Conservation (phyloP, 2,797 vertebrate species). For the Salmo trutta region DNA sequence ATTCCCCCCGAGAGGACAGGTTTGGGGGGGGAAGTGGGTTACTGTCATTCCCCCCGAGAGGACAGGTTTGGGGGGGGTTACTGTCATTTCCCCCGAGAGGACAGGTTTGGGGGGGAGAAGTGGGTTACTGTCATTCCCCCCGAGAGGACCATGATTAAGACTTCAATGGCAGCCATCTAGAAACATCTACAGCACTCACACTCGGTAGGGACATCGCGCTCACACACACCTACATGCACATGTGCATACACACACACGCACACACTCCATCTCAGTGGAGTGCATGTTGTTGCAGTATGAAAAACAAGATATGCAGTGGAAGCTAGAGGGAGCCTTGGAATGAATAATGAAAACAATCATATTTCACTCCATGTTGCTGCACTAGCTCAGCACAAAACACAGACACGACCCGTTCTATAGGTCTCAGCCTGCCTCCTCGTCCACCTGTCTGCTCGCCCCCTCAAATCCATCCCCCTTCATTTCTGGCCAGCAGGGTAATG, state of each 20-base stretch:
- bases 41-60: no score
- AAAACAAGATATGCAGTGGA: background rate
- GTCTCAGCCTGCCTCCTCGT: conserved; percentile 45
- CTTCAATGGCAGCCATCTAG: conserved; percentile 73
- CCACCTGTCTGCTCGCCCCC: conserved; percentile 31
- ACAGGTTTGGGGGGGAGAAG: no score
- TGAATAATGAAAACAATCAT: conserved; percentile 17
- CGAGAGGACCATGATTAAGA: conserved; percentile 67
- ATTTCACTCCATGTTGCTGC: conserved; percentile 44
- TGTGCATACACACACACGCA: conserved; percentile 28
- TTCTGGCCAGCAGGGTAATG: conserved; percentile 67
- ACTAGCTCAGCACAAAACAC: conserved; percentile 25
- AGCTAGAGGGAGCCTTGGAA: conserved; percentile 1
- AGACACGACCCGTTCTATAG: conserved; percentile 16
- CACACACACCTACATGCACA: conserved; percentile 40
- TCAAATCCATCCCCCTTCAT: conserved; percentile 59
- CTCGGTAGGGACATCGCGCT: conserved; percentile 46
- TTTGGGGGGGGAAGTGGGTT: no score
- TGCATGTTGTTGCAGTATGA: conserved; percentile 1
- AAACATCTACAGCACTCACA: conserved; percentile 57
- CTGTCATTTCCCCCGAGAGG: no score
- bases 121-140: no score
- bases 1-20: no score
- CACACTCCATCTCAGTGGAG: background rate
- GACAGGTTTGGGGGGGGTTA: no score